phyloP scores from a whole-genome alignment of 2,113 vertebrate genomes.

The Eulemur rufifrons region DNA sequence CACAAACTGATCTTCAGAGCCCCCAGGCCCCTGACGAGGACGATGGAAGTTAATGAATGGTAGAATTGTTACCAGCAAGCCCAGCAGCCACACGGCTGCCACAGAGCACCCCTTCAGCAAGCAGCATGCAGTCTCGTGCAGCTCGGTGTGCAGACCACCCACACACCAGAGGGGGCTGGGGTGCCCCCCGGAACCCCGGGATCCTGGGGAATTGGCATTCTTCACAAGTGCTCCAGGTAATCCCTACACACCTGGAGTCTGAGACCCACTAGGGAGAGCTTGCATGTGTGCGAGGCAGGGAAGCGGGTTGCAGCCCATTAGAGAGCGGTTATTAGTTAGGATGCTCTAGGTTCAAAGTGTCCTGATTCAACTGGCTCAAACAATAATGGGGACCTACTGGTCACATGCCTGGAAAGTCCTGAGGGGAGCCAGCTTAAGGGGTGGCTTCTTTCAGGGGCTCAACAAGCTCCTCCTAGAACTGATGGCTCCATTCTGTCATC shows the following conservation, averaged over 20 bases:
- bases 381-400: not conserved
- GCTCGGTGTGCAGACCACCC: not conserved
- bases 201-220: not conserved
- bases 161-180: not conserved
- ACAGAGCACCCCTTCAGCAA: not conserved
- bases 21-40: not conserved
- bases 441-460: not conserved
- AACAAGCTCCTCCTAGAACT: not conserved
- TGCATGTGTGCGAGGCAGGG: not conserved
- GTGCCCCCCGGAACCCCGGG: not conserved
- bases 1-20: fast-evolving
- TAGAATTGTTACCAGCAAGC: not conserved
- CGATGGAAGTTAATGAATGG: not conserved
- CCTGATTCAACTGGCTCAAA: not conserved
- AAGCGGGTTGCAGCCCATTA: not conserved
- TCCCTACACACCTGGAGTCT: not conserved
- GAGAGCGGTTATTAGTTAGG: not conserved
- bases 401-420: not conserved
- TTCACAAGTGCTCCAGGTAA: not conserved
- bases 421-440: not conserved
- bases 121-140: not conserved
- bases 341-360: not conserved
- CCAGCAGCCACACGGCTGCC: not conserved
- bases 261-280: not conserved
- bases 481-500: not conserved